Percentiles rank a stretch among this genome's conserved stretches.
Evolutionary conservation across 2,113 vertebrate genomes (phyloP).

Genomic region (Oxyruncus cristatus): DNA sequence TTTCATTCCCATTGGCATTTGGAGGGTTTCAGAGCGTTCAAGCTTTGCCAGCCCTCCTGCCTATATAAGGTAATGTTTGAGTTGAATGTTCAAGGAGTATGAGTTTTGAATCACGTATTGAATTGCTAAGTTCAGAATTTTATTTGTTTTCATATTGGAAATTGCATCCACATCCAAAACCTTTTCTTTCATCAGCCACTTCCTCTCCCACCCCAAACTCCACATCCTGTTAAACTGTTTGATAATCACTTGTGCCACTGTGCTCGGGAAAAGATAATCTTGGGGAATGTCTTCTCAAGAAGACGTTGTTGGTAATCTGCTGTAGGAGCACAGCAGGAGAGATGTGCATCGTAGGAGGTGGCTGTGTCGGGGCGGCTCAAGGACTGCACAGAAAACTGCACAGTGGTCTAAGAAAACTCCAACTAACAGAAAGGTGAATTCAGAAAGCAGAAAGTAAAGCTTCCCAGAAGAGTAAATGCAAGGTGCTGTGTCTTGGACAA

Average conservation of each 20-base stretch:
- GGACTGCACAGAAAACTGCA: neutral
- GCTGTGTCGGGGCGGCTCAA: neutral
- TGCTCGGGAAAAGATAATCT: neutral
- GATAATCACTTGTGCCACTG: neutral
- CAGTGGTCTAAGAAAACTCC: neutral
- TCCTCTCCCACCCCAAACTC: neutral
- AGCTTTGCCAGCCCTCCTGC: neutral
- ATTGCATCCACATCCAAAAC: neutral
- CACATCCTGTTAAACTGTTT: neutral
- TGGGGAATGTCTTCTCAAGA: neutral
- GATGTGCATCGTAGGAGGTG: neutral
- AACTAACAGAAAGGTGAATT: neutral
- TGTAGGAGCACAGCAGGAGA: neutral
- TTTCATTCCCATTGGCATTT: neutral
- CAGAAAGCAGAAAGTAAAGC: neutral
- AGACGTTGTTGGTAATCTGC: neutral
- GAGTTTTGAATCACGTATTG: neutral
- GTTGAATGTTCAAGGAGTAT: neutral
- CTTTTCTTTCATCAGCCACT: neutral
- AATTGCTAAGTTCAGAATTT: neutral
- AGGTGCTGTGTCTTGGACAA: neutral
- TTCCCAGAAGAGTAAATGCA: neutral
- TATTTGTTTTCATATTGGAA: neutral
- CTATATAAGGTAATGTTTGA: neutral
- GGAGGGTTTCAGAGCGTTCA: neutral